These are phyloP conservation scores for Xestia rhomboidea DNA, from an alignment of 2,888 invertebrate species.

Conservation along the genomic window DNA sequence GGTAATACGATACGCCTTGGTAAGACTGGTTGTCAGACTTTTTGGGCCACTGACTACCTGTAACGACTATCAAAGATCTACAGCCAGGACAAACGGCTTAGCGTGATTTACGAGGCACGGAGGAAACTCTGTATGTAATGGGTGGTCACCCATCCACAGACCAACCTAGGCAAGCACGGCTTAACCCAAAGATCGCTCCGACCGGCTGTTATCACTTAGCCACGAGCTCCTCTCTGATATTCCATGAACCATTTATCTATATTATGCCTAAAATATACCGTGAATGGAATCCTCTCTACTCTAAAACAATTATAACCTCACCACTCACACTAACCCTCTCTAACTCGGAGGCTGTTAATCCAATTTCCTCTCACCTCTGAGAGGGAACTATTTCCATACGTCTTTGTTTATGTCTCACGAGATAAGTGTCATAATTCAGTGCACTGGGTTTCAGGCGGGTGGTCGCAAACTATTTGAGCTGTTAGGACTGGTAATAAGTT, in stretches of 20 bases:
- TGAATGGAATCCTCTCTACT: neutral
- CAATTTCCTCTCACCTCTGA: slow-evolving; percentile 59
- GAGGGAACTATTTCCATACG: slow-evolving; percentile 69
- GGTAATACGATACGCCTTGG: too few relatives aligned
- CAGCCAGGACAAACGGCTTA: too few relatives aligned
- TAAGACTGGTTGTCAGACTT: too few relatives aligned
- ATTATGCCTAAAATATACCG: neutral
- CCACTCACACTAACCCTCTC: slow-evolving; percentile 6
- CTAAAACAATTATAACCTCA: slow-evolving; percentile 37
- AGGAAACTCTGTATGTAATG: too few relatives aligned
- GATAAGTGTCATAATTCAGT: slow-evolving; percentile 70
- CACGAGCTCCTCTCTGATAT: too few relatives aligned
- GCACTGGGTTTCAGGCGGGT: slow-evolving; percentile 59
- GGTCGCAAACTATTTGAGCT: slow-evolving; percentile 14
- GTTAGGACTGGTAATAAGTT: slow-evolving; percentile 10
- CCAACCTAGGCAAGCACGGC: too few relatives aligned
- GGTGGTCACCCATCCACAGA: too few relatives aligned
- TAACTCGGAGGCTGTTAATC: slow-evolving; percentile 30
- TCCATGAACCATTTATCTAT: neutral
- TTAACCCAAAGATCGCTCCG: too few relatives aligned
- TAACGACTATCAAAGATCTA: too few relatives aligned
- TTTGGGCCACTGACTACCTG: too few relatives aligned
- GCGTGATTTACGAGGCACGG: too few relatives aligned
- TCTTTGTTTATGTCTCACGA: slow-evolving; percentile 66
- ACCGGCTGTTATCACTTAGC: too few relatives aligned